Evolutionary conservation across 64 coral and sea anemone species (phyloP), one percentile per base, ranked within the genome.

Genomic region (Stylophora pistillata): DNA sequence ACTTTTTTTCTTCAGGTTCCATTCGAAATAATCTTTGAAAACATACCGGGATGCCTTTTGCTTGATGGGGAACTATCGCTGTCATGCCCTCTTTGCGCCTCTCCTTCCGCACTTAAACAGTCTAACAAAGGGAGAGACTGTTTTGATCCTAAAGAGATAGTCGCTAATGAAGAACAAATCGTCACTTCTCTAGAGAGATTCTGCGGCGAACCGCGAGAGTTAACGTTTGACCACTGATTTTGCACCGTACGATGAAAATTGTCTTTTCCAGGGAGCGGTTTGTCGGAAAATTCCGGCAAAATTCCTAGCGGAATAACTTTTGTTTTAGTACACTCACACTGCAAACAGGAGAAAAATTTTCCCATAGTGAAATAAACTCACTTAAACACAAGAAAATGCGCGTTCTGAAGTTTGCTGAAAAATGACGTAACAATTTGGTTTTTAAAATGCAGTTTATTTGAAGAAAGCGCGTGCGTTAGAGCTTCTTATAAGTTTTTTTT

Each of bases 21-120:
- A 28, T 73, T 73, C 16, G 30, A 61, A 26, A 79, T 47, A 47
- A 47, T 0, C 77, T 6, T n/a, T n/a, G n/a, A n/a, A n/a, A n/a
- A n/a, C n/a, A n/a, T 82, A 82, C 79, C 79, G 1, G 60, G 79
- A 82, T 82, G 58, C 37, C 61, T 68, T 52, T 82, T 81, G 58
- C 13, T 62, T 6, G 79, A 82, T 66, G 60, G 79, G 0, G 33
- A n/a, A 34, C 0, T 66, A 2, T 20, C 79, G 0, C 66, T 30
- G 1, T 68, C 66, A 13, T 82, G 33, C n/a, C 20, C 79, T 82
- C 0, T 13, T 10, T 10, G 37, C 15, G 2, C 25, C 10, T 52
- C 60, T 23, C 63, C 9, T 3, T 66, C 52, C 14, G 18, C 9
- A 10, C 20, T 65, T 23, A 52, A 14, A 58, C 58, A 15, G 64